Evolutionary conservation across 2,113 vertebrate species (phyloP), one percentile per base, ranked within the genome.

Genomic region (Psammodynastes pulverulentus): DNA sequence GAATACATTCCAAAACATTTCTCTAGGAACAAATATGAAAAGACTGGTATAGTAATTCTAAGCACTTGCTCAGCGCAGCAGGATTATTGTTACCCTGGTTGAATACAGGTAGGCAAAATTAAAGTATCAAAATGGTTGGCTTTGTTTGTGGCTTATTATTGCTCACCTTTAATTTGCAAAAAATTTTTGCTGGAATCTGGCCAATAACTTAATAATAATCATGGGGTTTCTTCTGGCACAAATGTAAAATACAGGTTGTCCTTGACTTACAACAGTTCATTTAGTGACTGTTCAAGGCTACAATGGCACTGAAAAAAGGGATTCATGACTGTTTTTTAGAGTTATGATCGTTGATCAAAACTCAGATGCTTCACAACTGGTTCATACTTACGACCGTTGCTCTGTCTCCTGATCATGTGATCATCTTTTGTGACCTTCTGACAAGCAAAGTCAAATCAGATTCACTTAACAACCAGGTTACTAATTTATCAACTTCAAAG

Each of bases 151-250:
- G 91, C 94, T 94, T 93, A 21, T 67, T 46, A 93, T 90, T 88
- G 49, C 93, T 96, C 94, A 46, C n/a, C 53, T 92, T 88, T 95
- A 96, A 95, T 94, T 95, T 95, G 85, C 49, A 45, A 0, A 26
- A 45, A 0, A 26, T 94, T 95, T 94, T 94, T 95, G 94, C 95
- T 94, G 88, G 91, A 94, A 87, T 86, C 92, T 88, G 91, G 88
- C 89, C 87, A 84, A 94, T 95, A 94, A 95, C 94, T 95, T 96
- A 96, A 95, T 95, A 58, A 58, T 96, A 95, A 96, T 95, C 94
- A 95, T 19, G 17, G 89, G 91, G 89, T 90, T 94, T 56, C 53
- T 95, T 97, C 93, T 96, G 95, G 94, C 95, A 90, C 87, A 87
- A 89, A 95, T 95, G 95, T 96, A 95, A 96, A 96, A 96, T 95